Evolutionary conservation across 2,888 invertebrate species (phyloP).

Genomic region (Netelia fuscicornis): DNA sequence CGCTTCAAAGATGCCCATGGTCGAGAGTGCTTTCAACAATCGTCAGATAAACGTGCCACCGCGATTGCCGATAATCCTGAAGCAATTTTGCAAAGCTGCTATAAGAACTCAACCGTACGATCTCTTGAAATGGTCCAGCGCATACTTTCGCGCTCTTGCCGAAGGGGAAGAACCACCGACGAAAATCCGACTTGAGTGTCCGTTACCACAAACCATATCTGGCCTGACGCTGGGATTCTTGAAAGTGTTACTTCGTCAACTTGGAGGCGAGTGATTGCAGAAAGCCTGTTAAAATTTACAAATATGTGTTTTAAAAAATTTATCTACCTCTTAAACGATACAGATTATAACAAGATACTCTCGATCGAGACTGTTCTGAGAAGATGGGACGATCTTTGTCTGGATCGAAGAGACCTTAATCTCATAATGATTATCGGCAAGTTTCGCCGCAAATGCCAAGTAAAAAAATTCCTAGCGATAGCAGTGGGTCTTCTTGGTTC

Average conservation of each 20-base stretch:
- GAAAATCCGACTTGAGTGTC: constrained; percentile 91
- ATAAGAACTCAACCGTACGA: constrained; percentile 96
- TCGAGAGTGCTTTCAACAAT: constrained; percentile 91
- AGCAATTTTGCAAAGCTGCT: constrained; percentile 96
- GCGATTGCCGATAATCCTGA: constrained; percentile 92
- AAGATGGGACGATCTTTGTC: constrained; percentile 89
- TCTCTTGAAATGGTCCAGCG: constrained; percentile 92
- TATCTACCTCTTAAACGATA: not conserved
- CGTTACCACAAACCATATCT: constrained; percentile 89
- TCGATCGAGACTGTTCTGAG: constrained; percentile 83
- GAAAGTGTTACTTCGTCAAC: constrained; percentile 91
- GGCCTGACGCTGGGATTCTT: constrained; percentile 93
- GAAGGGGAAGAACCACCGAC: constrained; percentile 92
- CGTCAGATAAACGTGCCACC: constrained; percentile 94
- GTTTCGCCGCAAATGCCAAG: constrained; percentile 89
- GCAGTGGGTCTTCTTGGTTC: constrained; percentile 90
- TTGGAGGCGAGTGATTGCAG: constrained; percentile 83
- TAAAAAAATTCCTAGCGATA: constrained; percentile 91
- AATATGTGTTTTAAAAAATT: too few species aligned
- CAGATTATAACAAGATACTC: constrained; percentile 81
- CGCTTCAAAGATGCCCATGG: constrained; percentile 79
- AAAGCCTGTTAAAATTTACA: too few species aligned
- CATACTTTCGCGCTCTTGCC: constrained; percentile 92
- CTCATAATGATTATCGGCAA: constrained; percentile 90
- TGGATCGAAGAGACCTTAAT: constrained; percentile 88